A percentile compares a stretch with the other conserved stretches of the same genome.
Evolutionary conservation across 2,797 vertebrate species (phyloP).

Genomic region (Caiman crocodilus): DNA sequence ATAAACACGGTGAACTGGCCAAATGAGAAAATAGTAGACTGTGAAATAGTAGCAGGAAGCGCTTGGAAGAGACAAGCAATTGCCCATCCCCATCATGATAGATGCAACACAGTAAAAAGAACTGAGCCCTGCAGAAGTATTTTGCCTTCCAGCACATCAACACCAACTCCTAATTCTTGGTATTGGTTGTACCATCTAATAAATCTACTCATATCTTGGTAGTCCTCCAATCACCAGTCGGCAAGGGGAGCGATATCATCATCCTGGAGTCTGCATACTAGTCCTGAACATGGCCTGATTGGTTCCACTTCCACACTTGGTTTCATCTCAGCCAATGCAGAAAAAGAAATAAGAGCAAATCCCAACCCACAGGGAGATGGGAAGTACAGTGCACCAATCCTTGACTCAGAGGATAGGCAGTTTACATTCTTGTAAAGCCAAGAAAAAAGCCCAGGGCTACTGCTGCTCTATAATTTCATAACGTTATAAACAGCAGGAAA

Average conservation of each 20-base stretch:
- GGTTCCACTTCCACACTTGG: not conserved
- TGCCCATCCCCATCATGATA: not conserved
- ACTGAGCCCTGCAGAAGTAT: not conserved
- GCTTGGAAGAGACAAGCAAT: not conserved
- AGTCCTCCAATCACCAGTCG: not conserved
- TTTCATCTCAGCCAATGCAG: not conserved
- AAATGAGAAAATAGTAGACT: not conserved
- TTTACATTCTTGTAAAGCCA: not conserved
- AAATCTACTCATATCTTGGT: not conserved
- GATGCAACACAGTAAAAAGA: not conserved
- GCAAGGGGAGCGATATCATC: not conserved
- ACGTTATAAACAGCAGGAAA: fast-evolving
- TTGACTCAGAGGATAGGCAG: no score
- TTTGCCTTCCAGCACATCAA: no score
- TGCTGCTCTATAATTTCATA: not conserved
- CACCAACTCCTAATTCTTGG: not conserved
- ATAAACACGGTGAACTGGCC: not conserved
- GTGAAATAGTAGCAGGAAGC: not conserved
- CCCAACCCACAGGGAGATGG: no score
- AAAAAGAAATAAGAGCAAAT: not conserved
- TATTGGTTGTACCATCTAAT: slow-evolving; percentile 11
- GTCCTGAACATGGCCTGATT: not conserved
- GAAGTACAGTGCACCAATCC: no score
- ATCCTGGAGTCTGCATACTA: not conserved
- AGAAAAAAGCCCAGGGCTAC: not conserved